A percentile compares a stretch with the other conserved stretches of the same genome.
Evolutionary conservation across 2,888 invertebrate genomes (phyloP).

Genomic region (Ctenicera cuprea): DNA sequence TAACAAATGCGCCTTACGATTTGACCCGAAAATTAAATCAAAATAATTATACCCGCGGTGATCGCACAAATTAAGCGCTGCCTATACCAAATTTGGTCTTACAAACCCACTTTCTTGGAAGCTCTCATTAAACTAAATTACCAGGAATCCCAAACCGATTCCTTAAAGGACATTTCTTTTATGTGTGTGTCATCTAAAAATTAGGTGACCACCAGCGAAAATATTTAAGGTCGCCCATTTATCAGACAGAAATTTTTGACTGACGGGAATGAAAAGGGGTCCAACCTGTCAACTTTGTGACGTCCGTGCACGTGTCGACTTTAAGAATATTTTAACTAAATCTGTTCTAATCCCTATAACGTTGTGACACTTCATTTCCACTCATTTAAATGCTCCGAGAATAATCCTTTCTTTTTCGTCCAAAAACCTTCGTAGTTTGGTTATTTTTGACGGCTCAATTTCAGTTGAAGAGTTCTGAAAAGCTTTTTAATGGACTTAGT

Average conservation of each 20-base stretch:
- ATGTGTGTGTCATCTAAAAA: slow-evolving; percentile 27
- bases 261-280: neutral
- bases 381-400: slow-evolving; percentile 40
- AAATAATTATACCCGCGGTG: slow-evolving; percentile 43
- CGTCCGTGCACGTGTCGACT: slow-evolving; percentile 42
- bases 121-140: slow-evolving; percentile 3
- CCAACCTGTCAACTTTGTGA: slow-evolving; percentile 34
- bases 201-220: slow-evolving; percentile 37
- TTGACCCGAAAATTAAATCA: slow-evolving; percentile 44
- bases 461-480: slow-evolving; percentile 48
- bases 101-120: slow-evolving; percentile 14
- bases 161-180: neutral
- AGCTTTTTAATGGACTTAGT: slow-evolving; percentile 38
- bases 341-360: slow-evolving; percentile 45
- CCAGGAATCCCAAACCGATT: neutral
- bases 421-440: slow-evolving; percentile 37
- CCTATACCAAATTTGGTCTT: slow-evolving; percentile 9
- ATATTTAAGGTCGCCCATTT: slow-evolving; percentile 20
- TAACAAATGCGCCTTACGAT: slow-evolving; percentile 42
- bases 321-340: slow-evolving; percentile 43
- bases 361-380: slow-evolving; percentile 50
- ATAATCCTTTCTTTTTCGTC: slow-evolving; percentile 38
- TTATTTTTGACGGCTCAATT: slow-evolving; percentile 56
- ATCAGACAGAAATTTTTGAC: neutral
- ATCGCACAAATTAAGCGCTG: slow-evolving; percentile 1